Conservation (phyloP, 2,113 vertebrate genomes). For the Pardalotus punctatus region DNA sequence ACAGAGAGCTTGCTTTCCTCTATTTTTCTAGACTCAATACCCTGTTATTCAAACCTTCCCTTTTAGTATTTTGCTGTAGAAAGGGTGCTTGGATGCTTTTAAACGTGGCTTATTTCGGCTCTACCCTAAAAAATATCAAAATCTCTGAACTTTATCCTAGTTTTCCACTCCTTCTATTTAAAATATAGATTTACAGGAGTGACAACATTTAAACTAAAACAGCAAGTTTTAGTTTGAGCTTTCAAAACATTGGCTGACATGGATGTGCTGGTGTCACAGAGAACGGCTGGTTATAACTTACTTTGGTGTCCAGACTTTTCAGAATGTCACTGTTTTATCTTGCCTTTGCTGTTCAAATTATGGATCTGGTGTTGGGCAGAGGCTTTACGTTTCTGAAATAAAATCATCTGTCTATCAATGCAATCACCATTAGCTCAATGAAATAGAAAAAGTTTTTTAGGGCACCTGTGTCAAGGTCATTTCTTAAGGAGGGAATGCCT, state of each 20-base stretch:
- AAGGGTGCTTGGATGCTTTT: not conserved
- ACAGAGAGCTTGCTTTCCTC: not conserved
- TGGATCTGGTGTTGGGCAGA: not conserved
- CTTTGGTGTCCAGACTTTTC: not conserved
- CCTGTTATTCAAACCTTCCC: not conserved
- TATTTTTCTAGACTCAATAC: not conserved
- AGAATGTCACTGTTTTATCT: not conserved
- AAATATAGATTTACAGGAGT: not conserved
- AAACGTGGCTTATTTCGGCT: not conserved
- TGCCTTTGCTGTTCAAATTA: not conserved
- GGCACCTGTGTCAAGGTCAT: not conserved
- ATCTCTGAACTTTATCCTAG: not conserved
- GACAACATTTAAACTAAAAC: no score
- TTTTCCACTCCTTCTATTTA: not conserved
- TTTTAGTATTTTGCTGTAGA: not conserved
- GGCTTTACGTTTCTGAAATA: not conserved
- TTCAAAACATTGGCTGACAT: not conserved
- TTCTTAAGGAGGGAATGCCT: not conserved
- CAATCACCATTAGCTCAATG: not conserved
- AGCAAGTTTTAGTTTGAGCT: not conserved
- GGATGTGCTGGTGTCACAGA: not conserved
- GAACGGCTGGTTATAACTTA: not conserved
- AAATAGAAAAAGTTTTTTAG: not conserved
- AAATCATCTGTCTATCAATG: not conserved
- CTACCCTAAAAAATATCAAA: not conserved